phyloP scores from a whole-genome alignment of 2,888 invertebrate genomes.

The Nineta flava region DNA sequence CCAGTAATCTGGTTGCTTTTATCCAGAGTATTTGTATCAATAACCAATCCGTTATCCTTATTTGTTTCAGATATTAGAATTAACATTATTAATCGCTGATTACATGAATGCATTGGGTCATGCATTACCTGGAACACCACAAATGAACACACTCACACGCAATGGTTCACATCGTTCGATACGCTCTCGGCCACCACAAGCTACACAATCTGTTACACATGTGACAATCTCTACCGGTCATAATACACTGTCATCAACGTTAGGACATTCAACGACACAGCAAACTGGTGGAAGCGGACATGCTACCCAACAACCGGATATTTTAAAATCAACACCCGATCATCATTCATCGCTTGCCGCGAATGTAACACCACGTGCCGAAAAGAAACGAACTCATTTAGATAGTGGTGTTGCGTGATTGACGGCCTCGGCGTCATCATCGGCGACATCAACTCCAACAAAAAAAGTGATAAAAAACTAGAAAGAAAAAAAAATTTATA shows the following conservation, averaged over 20 bases:
- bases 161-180: slow-evolving; percentile 51
- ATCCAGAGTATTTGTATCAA: neutral
- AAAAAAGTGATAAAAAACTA: neutral
- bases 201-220: slow-evolving; percentile 19
- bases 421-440: slow-evolving; percentile 8
- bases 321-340: slow-evolving; percentile 73
- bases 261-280: slow-evolving; percentile 17
- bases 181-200: slow-evolving; percentile 25
- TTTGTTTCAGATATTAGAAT: slow-evolving; percentile 57
- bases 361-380: slow-evolving; percentile 30
- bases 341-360: slow-evolving; percentile 35
- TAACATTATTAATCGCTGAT: slow-evolving; percentile 81
- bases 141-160: slow-evolving; percentile 60
- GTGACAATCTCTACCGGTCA: slow-evolving; percentile 22
- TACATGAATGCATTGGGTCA: slow-evolving; percentile 81
- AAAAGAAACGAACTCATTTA: slow-evolving; percentile 30
- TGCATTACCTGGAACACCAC: slow-evolving; percentile 58
- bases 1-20: neutral
- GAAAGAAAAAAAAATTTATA: too few relatives aligned
- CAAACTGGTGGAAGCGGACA: too few relatives aligned
- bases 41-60: slow-evolving; percentile 1
- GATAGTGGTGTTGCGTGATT: slow-evolving; percentile 32
- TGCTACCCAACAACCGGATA: slow-evolving; percentile 57
- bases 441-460: too few relatives aligned
- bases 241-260: slow-evolving; percentile 20